Conservation (phyloP, 2,888 invertebrate genomes). For the Nomada ruficornis region DNA sequence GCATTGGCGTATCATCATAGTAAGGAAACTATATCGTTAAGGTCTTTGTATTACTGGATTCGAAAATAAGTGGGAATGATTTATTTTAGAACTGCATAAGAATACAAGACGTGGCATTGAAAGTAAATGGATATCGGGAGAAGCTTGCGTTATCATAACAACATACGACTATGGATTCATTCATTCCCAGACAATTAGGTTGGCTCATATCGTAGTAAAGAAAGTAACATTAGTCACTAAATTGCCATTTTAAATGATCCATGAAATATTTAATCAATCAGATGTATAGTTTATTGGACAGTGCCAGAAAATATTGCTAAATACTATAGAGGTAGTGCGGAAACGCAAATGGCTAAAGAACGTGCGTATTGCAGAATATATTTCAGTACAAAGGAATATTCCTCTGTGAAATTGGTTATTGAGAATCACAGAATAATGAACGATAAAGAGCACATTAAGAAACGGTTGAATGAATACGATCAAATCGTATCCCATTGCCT, state of each 20-base stretch:
- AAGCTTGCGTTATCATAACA: slow-evolving; percentile 24
- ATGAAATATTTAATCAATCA: slow-evolving; percentile 21
- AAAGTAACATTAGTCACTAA: not conserved
- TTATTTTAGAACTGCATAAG: slow-evolving; percentile 19
- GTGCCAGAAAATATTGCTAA: slow-evolving; percentile 35
- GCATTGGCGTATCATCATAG: slow-evolving; percentile 30
- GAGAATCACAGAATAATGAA: slow-evolving; percentile 1
- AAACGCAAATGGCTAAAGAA: not conserved
- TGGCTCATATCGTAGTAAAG: not conserved
- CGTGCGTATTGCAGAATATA: slow-evolving; percentile 42
- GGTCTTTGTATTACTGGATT: not conserved
- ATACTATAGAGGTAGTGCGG: slow-evolving; percentile 33
- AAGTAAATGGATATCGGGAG: slow-evolving; percentile 29
- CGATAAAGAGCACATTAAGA: not conserved
- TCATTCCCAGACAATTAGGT: slow-evolving; percentile 32
- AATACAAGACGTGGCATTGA: not conserved
- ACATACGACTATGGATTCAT: slow-evolving; percentile 45
- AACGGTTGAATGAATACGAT: slow-evolving; percentile 32
- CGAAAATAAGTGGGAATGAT: not conserved
- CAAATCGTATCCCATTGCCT: slow-evolving; percentile 36
- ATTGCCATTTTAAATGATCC: not conserved
- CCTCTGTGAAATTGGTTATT: not conserved
- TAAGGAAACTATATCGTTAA: slow-evolving; percentile 15
- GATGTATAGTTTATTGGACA: slow-evolving; percentile 43
- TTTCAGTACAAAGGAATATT: slow-evolving; percentile 35